Evolutionary conservation across 2,113 vertebrate species (phyloP).

Genomic region (Corythaixoides concolor): DNA sequence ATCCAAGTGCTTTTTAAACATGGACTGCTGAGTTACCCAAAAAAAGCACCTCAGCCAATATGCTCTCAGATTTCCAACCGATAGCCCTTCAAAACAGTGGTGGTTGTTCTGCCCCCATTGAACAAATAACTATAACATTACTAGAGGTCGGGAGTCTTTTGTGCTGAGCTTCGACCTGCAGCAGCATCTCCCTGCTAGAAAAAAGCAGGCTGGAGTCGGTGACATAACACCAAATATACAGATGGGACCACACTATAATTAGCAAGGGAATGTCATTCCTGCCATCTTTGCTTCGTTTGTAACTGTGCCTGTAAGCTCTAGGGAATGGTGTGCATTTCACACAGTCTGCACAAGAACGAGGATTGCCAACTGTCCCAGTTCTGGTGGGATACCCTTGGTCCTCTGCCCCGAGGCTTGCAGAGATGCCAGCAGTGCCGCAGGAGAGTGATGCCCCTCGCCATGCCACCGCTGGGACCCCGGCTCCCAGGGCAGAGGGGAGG

Average conservation of each 20-base stretch:
- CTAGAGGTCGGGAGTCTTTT: conserved; percentile 31
- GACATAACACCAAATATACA: conserved; percentile 70
- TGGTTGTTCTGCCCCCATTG: neutral
- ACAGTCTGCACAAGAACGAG: conserved; percentile 37
- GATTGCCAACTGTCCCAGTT: conserved; percentile 57
- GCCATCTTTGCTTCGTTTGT: conserved; percentile 55
- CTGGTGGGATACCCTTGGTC: conserved; percentile 50
- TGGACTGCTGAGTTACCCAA: neutral
- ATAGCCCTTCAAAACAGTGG: neutral
- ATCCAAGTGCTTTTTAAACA: neutral
- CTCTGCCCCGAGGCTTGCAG: neutral
- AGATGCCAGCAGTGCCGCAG: neutral
- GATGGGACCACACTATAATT: conserved; percentile 69
- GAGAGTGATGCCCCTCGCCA: rapidly evolving
- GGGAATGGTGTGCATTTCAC: conserved; percentile 65
- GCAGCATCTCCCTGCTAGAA: conserved; percentile 38
- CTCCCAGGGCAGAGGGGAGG: neutral
- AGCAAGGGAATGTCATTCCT: conserved; percentile 68
- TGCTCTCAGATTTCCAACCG: neutral
- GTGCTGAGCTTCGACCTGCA: conserved; percentile 19
- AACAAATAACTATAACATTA: neutral
- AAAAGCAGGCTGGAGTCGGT: conserved; percentile 51
- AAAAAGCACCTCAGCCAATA: neutral
- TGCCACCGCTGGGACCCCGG: neutral
- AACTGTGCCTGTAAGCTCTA: conserved; percentile 61